Conservation (phyloP, 2,113 vertebrate species). For the Charadrius vociferus region DNA sequence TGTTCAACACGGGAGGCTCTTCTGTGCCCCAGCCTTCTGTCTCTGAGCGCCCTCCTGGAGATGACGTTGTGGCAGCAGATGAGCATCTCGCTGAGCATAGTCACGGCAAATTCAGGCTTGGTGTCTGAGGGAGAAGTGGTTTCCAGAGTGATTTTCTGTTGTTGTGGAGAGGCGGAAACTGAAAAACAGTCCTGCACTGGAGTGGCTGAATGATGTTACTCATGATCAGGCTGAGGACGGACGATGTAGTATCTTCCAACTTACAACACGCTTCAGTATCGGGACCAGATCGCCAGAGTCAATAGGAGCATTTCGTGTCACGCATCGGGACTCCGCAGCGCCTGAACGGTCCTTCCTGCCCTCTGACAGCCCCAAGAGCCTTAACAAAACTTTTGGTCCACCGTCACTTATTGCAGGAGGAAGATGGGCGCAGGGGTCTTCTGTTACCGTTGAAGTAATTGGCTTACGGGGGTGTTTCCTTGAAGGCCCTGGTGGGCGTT, state of each 20-base stretch:
- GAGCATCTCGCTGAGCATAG: neutral
- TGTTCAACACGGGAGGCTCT: neutral
- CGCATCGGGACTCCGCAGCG: accelerated
- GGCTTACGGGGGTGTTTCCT: neutral
- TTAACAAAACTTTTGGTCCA: neutral
- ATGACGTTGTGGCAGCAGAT: neutral
- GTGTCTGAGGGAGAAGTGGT: accelerated
- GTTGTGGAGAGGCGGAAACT: neutral
- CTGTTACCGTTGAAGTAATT: neutral
- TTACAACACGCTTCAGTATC: accelerated
- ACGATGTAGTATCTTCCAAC: neutral
- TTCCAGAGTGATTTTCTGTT: neutral
- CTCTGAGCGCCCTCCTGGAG: neutral
- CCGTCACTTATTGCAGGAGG: neutral
- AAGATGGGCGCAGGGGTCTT: neutral
- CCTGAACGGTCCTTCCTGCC: neutral
- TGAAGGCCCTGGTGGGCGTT: too few species aligned
- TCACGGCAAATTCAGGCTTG: neutral
- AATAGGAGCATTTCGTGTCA: neutral
- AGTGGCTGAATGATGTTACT: neutral
- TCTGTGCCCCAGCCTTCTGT: neutral
- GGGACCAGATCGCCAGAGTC: accelerated
- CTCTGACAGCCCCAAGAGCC: too few species aligned
- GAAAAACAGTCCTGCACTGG: neutral
- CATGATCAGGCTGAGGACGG: neutral